phyloP scores from a whole-genome alignment of 2,113 vertebrate genomes.

The Formicarius rufipectus region DNA sequence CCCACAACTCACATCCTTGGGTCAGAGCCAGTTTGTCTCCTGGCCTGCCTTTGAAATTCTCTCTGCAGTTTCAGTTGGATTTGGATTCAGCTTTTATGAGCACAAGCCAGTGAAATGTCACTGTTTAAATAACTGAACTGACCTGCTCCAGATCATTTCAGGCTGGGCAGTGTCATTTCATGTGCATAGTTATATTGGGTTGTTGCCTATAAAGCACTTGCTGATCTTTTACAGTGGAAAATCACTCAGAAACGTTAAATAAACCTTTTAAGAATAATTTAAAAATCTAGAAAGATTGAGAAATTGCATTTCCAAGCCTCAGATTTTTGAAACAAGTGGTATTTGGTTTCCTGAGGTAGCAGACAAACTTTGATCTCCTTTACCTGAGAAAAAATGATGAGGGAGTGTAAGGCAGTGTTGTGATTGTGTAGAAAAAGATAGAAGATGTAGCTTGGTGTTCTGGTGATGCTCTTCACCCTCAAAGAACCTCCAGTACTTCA shows the following conservation, averaged over 20 bases:
- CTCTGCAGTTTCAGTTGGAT: neutral
- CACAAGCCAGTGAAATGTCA: neutral
- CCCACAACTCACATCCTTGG: neutral
- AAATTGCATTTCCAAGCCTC: neutral
- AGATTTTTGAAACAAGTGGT: neutral
- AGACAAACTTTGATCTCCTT: neutral
- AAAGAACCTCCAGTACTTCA: neutral
- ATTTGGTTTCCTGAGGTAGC: neutral
- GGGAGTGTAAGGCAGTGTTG: neutral
- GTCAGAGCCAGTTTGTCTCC: neutral
- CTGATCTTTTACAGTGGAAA: neutral
- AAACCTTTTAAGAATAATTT: neutral
- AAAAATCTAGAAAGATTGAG: neutral
- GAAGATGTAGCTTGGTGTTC: neutral
- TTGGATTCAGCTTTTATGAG: neutral
- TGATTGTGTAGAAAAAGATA: neutral
- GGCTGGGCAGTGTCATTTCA: neutral
- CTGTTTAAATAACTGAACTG: neutral
- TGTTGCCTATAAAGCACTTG: neutral
- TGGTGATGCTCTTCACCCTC: neutral
- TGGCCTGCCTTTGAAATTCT: neutral
- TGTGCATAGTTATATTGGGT: fast-evolving
- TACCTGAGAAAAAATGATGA: neutral
- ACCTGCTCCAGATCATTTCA: neutral
- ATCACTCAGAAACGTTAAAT: neutral